Conservation (phyloP, 2,797 vertebrate species). For the Alca torda region DNA sequence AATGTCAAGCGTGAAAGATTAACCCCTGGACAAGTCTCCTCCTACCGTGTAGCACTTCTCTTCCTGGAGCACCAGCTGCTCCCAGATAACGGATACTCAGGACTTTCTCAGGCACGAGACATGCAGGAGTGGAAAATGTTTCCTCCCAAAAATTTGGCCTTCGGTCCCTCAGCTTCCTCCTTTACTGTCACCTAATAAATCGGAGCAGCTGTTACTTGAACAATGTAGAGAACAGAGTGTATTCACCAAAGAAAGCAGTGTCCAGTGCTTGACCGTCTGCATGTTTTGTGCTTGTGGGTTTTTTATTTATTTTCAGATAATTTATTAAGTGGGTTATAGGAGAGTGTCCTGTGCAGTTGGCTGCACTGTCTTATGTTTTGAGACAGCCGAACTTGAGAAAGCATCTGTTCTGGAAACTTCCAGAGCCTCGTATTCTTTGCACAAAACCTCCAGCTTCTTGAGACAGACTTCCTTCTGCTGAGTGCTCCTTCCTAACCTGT, state of each 20-base stretch:
- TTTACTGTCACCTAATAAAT: conserved; percentile 43
- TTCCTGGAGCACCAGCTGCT: conserved; percentile 68
- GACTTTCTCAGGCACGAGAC: conserved; percentile 76
- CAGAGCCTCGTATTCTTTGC: conserved; percentile 27
- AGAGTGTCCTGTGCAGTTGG: conserved; percentile 58
- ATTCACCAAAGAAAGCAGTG: conserved; percentile 78
- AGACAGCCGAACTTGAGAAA: background rate
- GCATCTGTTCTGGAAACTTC: conserved; percentile 54
- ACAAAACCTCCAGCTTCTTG: conserved; percentile 49
- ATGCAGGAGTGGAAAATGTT: conserved; percentile 63
- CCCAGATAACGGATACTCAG: conserved; percentile 72
- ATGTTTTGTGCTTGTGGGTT: conserved; percentile 68
- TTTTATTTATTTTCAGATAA: conserved; percentile 80
- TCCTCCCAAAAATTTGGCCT: conserved; percentile 65
- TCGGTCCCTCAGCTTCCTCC: conserved; percentile 56
- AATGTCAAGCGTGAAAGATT: conserved; percentile 19
- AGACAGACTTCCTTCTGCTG: conserved; percentile 38
- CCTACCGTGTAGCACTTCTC: conserved; percentile 35
- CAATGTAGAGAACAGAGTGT: conserved; percentile 66
- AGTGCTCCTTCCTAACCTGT: conserved; percentile 21
- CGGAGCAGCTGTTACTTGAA: conserved; percentile 74
- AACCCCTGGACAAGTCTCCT: conserved; percentile 15
- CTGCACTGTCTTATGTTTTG: conserved; percentile 16
- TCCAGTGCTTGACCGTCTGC: conserved; percentile 66
- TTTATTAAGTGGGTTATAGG: conserved; percentile 73